phyloP scores from a whole-genome alignment of 2,888 invertebrate genomes.

The Nephrotoma flavescens region DNA sequence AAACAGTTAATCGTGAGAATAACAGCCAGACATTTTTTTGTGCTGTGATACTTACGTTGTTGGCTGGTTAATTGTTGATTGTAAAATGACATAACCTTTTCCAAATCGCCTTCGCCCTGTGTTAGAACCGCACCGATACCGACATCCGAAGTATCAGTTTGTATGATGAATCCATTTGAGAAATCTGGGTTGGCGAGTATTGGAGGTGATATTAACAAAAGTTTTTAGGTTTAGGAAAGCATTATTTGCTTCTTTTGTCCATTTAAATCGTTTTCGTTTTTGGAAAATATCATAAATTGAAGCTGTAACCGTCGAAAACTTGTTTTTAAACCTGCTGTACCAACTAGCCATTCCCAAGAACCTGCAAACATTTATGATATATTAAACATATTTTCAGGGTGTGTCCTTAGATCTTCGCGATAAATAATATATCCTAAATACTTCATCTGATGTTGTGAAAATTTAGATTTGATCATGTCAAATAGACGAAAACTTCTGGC shows the following conservation, averaged over 20 bases:
- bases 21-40: no score
- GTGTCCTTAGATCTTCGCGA: conserved; percentile 10
- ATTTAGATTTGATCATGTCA: conserved; percentile 10
- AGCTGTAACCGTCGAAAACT: not conserved
- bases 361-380: not conserved
- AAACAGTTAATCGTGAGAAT: no score
- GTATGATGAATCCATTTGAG: no score
- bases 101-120: not conserved
- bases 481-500: conserved; percentile 8
- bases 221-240: not conserved
- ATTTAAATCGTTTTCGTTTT: not conserved
- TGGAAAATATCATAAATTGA: not conserved
- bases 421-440: conserved; percentile 14
- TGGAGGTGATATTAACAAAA: not conserved
- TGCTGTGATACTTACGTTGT: not conserved
- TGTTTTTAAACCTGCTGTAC: not conserved
- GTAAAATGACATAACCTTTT: not conserved
- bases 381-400: no score
- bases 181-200: not conserved
- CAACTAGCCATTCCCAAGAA: not conserved
- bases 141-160: not conserved
- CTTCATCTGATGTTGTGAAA: conserved; percentile 8
- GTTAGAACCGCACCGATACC: no score
- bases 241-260: not conserved
- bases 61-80: no score